Evolutionary conservation across 2,113 vertebrate species (phyloP), one percentile per base, ranked within the genome.

Genomic region (Phalacrocorax pelagicus): DNA sequence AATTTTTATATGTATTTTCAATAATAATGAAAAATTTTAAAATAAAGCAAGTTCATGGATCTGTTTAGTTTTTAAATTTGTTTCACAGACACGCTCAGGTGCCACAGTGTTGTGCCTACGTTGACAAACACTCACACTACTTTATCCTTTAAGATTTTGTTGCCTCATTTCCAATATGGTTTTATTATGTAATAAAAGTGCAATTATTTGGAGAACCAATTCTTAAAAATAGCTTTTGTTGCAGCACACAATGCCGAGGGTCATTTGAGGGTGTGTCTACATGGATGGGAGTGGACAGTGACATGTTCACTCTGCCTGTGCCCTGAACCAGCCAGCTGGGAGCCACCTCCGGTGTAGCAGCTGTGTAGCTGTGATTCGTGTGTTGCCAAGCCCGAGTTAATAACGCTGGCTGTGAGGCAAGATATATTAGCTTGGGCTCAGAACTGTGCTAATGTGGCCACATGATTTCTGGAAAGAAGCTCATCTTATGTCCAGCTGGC

Each of bases 381-480:
- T 13, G 27, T 12, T 36, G 58, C 82, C 69, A 77, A 79, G 61
- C 12, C 9, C 1, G 69, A 79, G 57, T 36, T 86, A 47, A 29
- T 26, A 40, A 71, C n/a, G 52, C 65, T 94, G 89, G 63, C 74
- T 86, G 69, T 1, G 7, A 91, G 73, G 83, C 51, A 58, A 32
- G 32, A 9, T 30, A 1, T 29, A 29, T 74, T 27, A 84, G 32
- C 47, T 34, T 54, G 87, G 69, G 91, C 84, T 89, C 83, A 84
- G 38, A 86, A 51, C 57, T 67, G 23, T n/a, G 73, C 81, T 87
- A 42, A 38, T 71, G 61, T 59, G 81, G 69, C 86, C 67, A 79
- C 89, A 72, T 49, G 83, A 71, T 74, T 91, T 91, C 94, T 94
- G 89, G 86, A 81, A 95, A 95, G 89, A 74, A 51, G 78, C 52